Evolutionary conservation across 2,888 invertebrate species (phyloP).

Genomic region (Phaedon cochleariae): DNA sequence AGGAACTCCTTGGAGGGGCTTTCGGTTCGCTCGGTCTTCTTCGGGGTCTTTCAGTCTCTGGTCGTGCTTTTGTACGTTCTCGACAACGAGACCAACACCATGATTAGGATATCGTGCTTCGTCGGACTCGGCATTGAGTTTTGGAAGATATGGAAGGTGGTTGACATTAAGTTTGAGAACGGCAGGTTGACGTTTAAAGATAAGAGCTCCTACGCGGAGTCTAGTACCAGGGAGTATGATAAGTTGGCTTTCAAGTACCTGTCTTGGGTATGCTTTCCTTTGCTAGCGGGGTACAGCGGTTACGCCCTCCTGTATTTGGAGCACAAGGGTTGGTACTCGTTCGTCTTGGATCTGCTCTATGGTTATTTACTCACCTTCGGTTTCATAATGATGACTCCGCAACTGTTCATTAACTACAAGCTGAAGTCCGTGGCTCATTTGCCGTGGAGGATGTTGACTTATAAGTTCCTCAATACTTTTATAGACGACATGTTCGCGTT

Average conservation of each 20-base stretch:
- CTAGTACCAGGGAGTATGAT: constrained; percentile 93
- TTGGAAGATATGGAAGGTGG: constrained; percentile 98
- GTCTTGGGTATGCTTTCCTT: constrained; percentile 95
- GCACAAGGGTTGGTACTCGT: constrained; percentile 99
- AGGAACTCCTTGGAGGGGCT: constrained; percentile 96
- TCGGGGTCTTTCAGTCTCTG: constrained; percentile 96
- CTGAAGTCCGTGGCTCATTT: constrained; percentile 98
- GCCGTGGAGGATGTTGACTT: constrained; percentile 99
- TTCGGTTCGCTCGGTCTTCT: constrained; percentile 97
- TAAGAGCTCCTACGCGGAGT: constrained; percentile 96
- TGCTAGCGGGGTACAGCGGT: constrained; percentile 90
- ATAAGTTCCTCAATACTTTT: constrained; percentile 99
- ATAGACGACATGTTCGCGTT: constrained; percentile 99
- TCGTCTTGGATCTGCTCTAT: constrained; percentile 94
- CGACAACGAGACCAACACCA: constrained; percentile 98
- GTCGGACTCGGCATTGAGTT: constrained; percentile 95
- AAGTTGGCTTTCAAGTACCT: constrained; percentile 95
- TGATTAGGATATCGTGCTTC: constrained; percentile 93
- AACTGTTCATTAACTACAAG: constrained; percentile 99
- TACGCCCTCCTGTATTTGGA: constrained; percentile 96
- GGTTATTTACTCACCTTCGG: constrained; percentile 98
- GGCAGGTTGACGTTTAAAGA: constrained; percentile 86
- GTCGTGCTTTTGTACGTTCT: constrained; percentile 95
- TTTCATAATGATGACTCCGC: constrained; percentile 99
- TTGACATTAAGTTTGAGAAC: constrained; percentile 82